Conservation (phyloP, 2,113 vertebrate species). For the Xyliphius kryptos region DNA sequence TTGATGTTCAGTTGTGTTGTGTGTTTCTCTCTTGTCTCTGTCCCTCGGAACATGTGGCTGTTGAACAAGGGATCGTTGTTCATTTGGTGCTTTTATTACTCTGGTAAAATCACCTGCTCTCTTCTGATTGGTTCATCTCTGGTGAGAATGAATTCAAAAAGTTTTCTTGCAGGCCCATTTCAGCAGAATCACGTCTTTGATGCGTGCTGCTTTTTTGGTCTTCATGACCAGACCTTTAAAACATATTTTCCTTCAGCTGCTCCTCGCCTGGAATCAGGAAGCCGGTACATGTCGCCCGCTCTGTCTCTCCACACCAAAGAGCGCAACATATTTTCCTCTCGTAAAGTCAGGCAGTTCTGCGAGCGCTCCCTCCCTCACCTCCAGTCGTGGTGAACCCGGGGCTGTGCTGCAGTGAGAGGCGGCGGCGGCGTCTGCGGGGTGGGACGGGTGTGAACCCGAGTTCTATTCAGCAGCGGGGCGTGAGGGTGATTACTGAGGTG, state of each 20-base stretch:
- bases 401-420: too few relatives aligned
- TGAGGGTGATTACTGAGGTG: not conserved
- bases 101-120: too few relatives aligned
- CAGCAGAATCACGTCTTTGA: not conserved
- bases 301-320: conserved; percentile 6
- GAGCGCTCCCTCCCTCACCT: not conserved
- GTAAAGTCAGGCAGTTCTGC: conserved; percentile 4
- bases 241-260: not conserved
- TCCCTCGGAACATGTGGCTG: too few relatives aligned
- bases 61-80: too few relatives aligned
- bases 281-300: not conserved
- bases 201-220: not conserved
- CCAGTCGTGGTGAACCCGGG: conserved; percentile 3
- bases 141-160: not conserved
- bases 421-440: too few relatives aligned
- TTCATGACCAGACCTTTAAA: conserved; percentile 1
- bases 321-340: conserved; percentile 19
- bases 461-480: too few relatives aligned
- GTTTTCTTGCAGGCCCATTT: not conserved
- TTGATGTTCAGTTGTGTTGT: too few relatives aligned
- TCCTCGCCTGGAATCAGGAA: not conserved
- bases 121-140: too few relatives aligned
- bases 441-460: too few relatives aligned
- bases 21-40: too few relatives aligned
- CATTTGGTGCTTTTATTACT: too few relatives aligned